phyloP scores from a whole-genome alignment of 1,140 invertebrate genomes.

The Saccostrea echinata region DNA sequence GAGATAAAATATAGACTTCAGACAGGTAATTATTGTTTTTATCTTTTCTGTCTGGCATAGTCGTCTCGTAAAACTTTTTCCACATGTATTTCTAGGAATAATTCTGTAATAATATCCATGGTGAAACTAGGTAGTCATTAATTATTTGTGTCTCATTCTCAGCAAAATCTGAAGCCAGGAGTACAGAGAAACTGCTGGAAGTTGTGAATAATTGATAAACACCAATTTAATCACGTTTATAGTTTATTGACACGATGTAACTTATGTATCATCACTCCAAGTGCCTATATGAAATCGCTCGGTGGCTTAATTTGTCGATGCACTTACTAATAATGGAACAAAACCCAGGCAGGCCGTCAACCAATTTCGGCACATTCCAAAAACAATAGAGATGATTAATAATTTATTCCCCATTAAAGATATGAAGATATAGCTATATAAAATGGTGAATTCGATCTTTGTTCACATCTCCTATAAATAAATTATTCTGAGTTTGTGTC shows the following conservation, averaged over 20 bases:
- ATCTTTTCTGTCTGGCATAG: slow-evolving; percentile 3
- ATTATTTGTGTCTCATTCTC: slow-evolving; percentile 17
- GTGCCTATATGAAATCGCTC: background rate
- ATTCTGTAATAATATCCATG: background rate
- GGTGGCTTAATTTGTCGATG: background rate
- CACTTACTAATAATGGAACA: background rate
- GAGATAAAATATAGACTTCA: background rate
- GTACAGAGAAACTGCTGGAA: background rate
- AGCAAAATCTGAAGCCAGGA: background rate
- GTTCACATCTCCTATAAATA: background rate
- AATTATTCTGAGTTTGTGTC: background rate
- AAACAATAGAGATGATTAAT: background rate
- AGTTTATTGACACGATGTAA: slow-evolving; percentile 29
- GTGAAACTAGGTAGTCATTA: background rate
- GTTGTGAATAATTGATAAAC: slow-evolving; percentile 22
- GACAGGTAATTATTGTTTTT: slow-evolving; percentile 19
- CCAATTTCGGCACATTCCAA: background rate
- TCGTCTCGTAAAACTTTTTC: background rate
- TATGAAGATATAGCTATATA: background rate
- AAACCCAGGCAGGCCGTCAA: background rate
- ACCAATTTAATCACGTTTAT: slow-evolving; percentile 39
- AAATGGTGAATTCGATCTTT: background rate
- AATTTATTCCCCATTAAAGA: slow-evolving; percentile 2
- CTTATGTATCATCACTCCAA: slow-evolving; percentile 10
- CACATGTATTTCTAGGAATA: slow-evolving; percentile 12